Evolutionary conservation across 1,140 invertebrate genomes (phyloP), one percentile per base, ranked within the genome.

Genomic region (Ephestia elutella): DNA sequence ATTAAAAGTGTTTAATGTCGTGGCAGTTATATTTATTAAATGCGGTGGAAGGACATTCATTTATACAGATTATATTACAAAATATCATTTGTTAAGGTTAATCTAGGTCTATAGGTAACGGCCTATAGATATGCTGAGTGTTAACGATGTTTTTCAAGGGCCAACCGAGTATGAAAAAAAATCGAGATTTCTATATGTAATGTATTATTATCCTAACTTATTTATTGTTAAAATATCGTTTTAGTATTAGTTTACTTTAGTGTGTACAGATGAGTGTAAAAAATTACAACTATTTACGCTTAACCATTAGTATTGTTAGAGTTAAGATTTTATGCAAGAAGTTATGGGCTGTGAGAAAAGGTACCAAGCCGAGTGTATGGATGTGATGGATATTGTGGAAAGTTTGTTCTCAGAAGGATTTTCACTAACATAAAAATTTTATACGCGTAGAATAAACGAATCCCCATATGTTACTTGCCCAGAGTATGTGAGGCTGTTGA

Each of bases 341-440:
- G 49, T 57, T 49, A 56, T 10, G 56, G 60, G 60, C 60, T 62
- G 60, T 62, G 60, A 62, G 56, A 59, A 54, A 44, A 62, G 28
- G 51, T 19, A 35, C 54, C 49, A 62, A 62, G 25, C 50, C 54
- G 59, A 56, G 54, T 56, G 44, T 56, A 30, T 49, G 53, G 49
- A 58, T 17, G 35, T 35, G 50, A 30, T 49, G 53, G 49, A 58
- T 17, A 51, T 35, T 58, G 56, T 58, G 56, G 56, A 57, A 57
- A 58, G 56, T 58, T 51, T 18, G 28, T 44, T 44, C 13, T 15
- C 7, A 15, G n/a, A 44, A 15, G 38, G 38, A 15, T 44, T 44
- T 15, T 44, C 13, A 10, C 38, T 15, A 15, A 17, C 3, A 15
- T 17, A 54, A 44, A 44, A 11, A 19, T 44, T 13, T 44, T 38